phyloP scores from a whole-genome alignment of 2,113 vertebrate species.

The Gallinago media region DNA sequence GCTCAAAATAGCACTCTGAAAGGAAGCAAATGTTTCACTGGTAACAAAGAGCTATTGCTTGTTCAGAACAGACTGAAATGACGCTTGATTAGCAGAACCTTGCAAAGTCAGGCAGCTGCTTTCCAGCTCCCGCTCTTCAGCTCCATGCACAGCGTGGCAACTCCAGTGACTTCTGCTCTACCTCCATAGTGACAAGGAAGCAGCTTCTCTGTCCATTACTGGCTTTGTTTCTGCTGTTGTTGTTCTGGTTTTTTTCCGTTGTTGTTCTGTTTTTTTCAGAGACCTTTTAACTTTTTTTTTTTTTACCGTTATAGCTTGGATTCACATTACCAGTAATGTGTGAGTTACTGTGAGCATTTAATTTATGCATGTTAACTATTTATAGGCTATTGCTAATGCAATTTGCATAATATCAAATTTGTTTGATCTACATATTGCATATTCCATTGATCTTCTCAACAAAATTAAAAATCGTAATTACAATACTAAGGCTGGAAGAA shows the following conservation, averaged over 20 bases:
- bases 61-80: neutral
- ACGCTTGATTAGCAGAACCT: neutral
- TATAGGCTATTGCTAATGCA: neutral
- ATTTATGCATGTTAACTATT: neutral
- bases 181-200: neutral
- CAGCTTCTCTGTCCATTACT: neutral
- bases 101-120: neutral
- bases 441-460: neutral
- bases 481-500: neutral
- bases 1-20: neutral
- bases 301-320: neutral
- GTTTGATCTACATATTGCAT: neutral
- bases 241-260: neutral
- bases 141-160: neutral
- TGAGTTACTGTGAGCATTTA: neutral
- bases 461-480: neutral
- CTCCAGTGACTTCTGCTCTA: neutral
- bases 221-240: neutral
- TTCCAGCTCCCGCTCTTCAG: neutral
- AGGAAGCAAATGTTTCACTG: neutral
- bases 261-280: neutral
- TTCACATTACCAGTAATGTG: neutral
- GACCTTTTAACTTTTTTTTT: neutral
- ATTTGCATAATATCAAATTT: neutral
- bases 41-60: neutral